These are phyloP conservation scores for Lepetodrilus schrolli DNA, from an alignment of 2,888 invertebrate species.

Conservation along the genomic window DNA sequence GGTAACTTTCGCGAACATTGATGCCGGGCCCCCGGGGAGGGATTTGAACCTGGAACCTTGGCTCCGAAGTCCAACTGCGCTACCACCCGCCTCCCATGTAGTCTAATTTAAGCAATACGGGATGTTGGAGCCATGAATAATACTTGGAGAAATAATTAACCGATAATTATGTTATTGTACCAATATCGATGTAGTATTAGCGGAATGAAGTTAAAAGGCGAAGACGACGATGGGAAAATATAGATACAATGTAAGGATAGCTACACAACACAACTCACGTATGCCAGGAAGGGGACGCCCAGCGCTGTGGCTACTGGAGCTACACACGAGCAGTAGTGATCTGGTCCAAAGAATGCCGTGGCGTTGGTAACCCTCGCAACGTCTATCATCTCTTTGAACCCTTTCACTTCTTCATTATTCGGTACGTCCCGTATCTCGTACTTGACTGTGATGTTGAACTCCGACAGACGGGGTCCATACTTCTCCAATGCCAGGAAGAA, in stretches of 20 bases:
- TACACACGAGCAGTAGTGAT: slow-evolving; percentile 92
- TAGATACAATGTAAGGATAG: too few relatives aligned
- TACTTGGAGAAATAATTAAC: background rate
- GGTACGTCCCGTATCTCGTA: slow-evolving; percentile 50
- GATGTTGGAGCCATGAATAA: background rate
- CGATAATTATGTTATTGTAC: too few relatives aligned
- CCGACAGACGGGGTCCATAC: slow-evolving; percentile 46
- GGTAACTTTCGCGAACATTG: too few relatives aligned
- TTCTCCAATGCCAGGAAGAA: slow-evolving; percentile 61
- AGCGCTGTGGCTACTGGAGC: slow-evolving; percentile 92
- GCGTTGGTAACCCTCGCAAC: slow-evolving; percentile 82
- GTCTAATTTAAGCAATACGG: too few relatives aligned
- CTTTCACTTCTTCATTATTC: slow-evolving; percentile 45
- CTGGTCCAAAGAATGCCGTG: slow-evolving; percentile 94
- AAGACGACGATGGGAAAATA: too few relatives aligned
- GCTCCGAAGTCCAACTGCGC: too few relatives aligned
- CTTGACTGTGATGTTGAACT: slow-evolving; percentile 43
- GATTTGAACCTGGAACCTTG: too few relatives aligned
- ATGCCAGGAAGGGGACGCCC: slow-evolving; percentile 96
- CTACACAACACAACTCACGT: slow-evolving; percentile 85
- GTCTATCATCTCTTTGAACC: slow-evolving; percentile 58
- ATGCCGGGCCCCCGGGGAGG: too few relatives aligned
- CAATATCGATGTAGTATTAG: too few relatives aligned
- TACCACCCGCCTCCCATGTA: too few relatives aligned
- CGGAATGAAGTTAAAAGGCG: too few relatives aligned